Base-by-base conservation (phyloP, 2,797 vertebrate genomes). In the Sciurus carolinensis region DNA sequence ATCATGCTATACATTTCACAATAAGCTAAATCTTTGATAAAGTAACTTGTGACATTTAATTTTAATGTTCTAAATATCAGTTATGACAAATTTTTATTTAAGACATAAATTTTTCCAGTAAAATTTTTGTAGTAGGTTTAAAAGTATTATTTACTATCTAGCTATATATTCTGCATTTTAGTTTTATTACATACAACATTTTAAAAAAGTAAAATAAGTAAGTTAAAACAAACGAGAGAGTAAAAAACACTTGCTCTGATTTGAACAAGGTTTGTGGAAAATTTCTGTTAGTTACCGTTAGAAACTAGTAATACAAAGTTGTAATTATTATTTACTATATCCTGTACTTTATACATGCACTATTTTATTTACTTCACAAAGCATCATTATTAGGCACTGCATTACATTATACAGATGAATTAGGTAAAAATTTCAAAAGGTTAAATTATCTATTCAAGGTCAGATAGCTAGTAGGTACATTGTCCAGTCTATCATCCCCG, bases 141-240 rank as follows among this genome's bases (percentile, higher is more conserved):
- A 90, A 94, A 87, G 92, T 73, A 75, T 72, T 81, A 83, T 64
- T 96, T 57, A 90, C 81, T 67, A 71, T 81, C 7, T 73, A 76
- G 30, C 2, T 94, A 71, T 64, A 36, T 36, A 67, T n/a, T 75
- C 12, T 79, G 4, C 20, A 73, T 80, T 50, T 92, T 86, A n/a
- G 18, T 42, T 94, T 69, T 79, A 52, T 76, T 54, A 80, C 24
- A 89, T 54, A 80, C 24, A 89, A 79, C 13, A 75, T 95, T 33
- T 54, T 62, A 8, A 57, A 91, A 89, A 80, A 92, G 14, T 88
- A 50, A 94, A 94, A 82, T 76, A 82, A 87, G 33, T 39, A 94
- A 83, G 9, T 90, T 39, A 52, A 69, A 92, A 69, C 7, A 91
- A 89, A n/a, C 10, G 9, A 77, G 30, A 85, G 3, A 76, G 28